Evolutionary conservation across 2,797 vertebrate species (phyloP).

Genomic region (Hephaestus fuliginosus): DNA sequence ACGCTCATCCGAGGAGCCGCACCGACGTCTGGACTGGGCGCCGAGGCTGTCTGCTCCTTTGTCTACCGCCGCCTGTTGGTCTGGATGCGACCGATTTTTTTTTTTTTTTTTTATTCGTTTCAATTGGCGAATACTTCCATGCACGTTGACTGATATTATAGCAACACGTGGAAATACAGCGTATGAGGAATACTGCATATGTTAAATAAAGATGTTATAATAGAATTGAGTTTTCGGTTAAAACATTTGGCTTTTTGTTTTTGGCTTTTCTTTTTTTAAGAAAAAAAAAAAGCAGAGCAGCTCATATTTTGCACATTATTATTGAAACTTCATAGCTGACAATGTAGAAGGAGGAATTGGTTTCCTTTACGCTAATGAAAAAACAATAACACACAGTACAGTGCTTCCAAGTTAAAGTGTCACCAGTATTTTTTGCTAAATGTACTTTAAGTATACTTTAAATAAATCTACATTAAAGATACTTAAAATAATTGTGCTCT

Average conservation of each 20-base stretch:
- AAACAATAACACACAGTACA: neutral
- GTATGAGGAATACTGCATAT: too few relatives aligned
- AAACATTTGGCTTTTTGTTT: neutral
- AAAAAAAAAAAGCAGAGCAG: too few relatives aligned
- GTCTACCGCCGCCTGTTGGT: conserved; percentile 84
- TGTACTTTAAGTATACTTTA: neutral
- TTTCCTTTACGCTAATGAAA: neutral
- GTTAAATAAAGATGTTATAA: too few relatives aligned
- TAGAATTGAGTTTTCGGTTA: neutral
- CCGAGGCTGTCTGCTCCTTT: conserved; percentile 29
- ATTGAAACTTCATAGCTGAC: neutral
- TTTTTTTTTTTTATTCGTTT: neutral
- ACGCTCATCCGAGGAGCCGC: conserved; percentile 40
- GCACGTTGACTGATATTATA: neutral
- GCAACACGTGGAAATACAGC: neutral
- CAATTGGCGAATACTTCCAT: neutral
- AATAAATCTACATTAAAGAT: neutral
- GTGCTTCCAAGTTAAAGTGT: neutral
- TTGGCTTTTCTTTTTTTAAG: neutral
- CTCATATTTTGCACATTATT: neutral
- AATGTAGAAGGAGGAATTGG: neutral
- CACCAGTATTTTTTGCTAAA: neutral
- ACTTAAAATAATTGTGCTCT: neutral
- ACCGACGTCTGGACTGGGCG: conserved; percentile 41
- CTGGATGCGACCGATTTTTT: conserved; percentile 59